Conservation (phyloP, 2,888 invertebrate species). For the Drosophila colorata region DNA sequence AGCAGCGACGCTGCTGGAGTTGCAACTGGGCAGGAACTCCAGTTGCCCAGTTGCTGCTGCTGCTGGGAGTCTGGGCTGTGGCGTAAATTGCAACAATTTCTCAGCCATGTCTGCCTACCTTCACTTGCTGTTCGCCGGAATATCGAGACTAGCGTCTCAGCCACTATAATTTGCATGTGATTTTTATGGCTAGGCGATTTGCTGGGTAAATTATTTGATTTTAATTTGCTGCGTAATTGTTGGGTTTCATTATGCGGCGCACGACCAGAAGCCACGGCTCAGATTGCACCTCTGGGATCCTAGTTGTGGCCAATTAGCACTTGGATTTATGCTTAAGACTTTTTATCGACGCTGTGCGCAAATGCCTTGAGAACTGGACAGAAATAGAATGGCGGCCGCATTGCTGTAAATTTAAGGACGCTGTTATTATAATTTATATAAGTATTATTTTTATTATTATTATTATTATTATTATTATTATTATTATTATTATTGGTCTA, state of each 20-base stretch:
- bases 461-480: no score
- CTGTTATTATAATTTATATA: no score
- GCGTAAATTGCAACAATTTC: conserved; percentile 73
- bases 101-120: conserved; percentile 31
- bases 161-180: conserved; percentile 83
- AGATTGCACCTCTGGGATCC: conserved; percentile 13
- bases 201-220: conserved; percentile 83
- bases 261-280: conserved; percentile 27
- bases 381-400: conserved; percentile 14
- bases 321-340: conserved; percentile 68
- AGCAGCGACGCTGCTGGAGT: conserved; percentile 34
- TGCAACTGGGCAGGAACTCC: conserved; percentile 16
- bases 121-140: conserved; percentile 4
- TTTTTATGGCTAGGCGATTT: conserved; percentile 81
- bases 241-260: conserved; percentile 47
- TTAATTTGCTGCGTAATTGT: conserved; percentile 84
- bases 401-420: no score
- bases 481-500: no score
- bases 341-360: conserved; percentile 44
- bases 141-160: conserved; percentile 9
- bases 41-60: conserved; percentile 8
- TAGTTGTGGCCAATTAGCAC: conserved; percentile 54
- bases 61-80: conserved; percentile 17
- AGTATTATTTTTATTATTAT: no score
- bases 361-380: conserved; percentile 7